Evolutionary conservation across 2,888 invertebrate genomes (phyloP).

Genomic region (Choreutis nemorana): DNA sequence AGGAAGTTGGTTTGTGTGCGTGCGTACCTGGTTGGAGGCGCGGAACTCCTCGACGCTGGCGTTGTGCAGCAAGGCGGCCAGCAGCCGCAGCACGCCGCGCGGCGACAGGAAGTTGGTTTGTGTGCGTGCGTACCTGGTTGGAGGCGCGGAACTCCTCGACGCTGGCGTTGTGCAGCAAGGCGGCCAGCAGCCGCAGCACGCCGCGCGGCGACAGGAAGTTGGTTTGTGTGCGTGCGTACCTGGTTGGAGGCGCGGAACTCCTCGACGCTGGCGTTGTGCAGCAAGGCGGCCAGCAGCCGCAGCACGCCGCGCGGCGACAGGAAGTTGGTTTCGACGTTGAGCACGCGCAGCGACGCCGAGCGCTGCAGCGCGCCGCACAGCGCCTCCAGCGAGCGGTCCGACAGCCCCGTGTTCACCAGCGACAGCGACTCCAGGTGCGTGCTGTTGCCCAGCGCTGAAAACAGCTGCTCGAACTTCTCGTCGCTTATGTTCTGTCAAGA

Average conservation of each 20-base stretch:
- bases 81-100: slow-evolving; percentile 77
- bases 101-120: slow-evolving; percentile 91
- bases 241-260: slow-evolving; percentile 98
- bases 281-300: slow-evolving; percentile 83
- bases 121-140: too few species aligned
- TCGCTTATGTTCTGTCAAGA: slow-evolving; percentile 90
- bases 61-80: slow-evolving; percentile 82
- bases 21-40: slow-evolving; percentile 89
- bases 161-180: slow-evolving; percentile 81
- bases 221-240: slow-evolving; percentile 57
- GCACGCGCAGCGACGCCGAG: slow-evolving; percentile 81
- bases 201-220: slow-evolving; percentile 88
- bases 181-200: slow-evolving; percentile 81
- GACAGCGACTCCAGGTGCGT: slow-evolving; percentile 91
- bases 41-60: slow-evolving; percentile 81
- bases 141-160: slow-evolving; percentile 89
- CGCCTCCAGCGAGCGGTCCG: slow-evolving; percentile 85
- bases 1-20: slow-evolving; percentile 99
- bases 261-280: slow-evolving; percentile 86
- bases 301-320: slow-evolving; percentile 90
- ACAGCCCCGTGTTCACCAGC: slow-evolving; percentile 92
- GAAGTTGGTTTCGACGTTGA: slow-evolving; percentile 97
- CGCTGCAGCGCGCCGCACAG: slow-evolving; percentile 84
- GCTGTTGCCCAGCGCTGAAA: slow-evolving; percentile 87
- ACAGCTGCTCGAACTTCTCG: slow-evolving; percentile 90